Conservation (phyloP, 2,888 invertebrate species). For the Patella ulyssiponensis region DNA sequence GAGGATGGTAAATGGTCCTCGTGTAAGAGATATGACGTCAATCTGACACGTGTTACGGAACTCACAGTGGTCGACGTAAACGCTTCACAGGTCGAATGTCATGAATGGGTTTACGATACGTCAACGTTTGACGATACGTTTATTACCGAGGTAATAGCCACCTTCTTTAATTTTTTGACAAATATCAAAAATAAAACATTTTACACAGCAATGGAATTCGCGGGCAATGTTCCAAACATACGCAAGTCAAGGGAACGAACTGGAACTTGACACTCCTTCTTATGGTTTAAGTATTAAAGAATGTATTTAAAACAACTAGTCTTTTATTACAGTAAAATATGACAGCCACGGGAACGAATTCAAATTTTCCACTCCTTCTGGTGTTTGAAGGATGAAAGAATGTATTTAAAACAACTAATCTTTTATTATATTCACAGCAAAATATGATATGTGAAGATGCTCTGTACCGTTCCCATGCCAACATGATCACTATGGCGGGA, state of each 20-base stretch:
- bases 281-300: too few relatives aligned
- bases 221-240: too few relatives aligned
- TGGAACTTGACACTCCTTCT: not conserved
- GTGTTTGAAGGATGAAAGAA: too few relatives aligned
- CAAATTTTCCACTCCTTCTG: not conserved
- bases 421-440: slow-evolving; percentile 27
- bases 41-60: not conserved
- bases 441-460: slow-evolving; percentile 38
- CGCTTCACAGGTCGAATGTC: not conserved
- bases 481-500: slow-evolving; percentile 47
- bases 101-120: slow-evolving; percentile 19
- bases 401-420: too few relatives aligned
- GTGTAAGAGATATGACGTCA: not conserved
- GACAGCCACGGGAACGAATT: slow-evolving; percentile 12
- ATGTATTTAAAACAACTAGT: too few relatives aligned
- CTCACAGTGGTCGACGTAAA: not conserved
- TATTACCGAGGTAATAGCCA: slow-evolving; percentile 15
- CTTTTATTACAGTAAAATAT: slow-evolving; percentile 34
- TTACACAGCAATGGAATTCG: too few relatives aligned
- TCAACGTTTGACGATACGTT: slow-evolving; percentile 12
- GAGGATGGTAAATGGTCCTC: not conserved
- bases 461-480: slow-evolving; percentile 36
- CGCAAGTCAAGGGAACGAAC: not conserved
- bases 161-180: too few relatives aligned
- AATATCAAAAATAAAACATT: too few relatives aligned